These are phyloP conservation scores for Lutraria rhynchaena DNA, from an alignment of 1,140 invertebrate species.

Conservation along the genomic window DNA sequence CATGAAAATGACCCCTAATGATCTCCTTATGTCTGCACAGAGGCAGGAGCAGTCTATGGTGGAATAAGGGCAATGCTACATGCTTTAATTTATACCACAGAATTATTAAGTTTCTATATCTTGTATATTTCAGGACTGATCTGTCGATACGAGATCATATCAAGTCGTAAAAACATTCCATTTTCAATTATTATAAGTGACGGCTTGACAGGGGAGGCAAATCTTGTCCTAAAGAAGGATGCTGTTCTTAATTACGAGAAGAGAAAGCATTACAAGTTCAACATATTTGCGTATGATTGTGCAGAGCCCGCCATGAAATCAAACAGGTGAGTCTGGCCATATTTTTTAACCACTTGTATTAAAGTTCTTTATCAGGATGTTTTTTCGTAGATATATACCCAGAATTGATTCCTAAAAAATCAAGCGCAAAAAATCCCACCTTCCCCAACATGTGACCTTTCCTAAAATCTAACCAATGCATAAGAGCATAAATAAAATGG, in stretches of 20 bases:
- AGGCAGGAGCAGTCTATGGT: too few relatives aligned
- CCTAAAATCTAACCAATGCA: too few relatives aligned
- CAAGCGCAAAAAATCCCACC: too few relatives aligned
- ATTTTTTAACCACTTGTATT: too few relatives aligned
- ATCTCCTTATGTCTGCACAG: too few relatives aligned
- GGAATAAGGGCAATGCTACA: neutral
- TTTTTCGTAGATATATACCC: too few relatives aligned
- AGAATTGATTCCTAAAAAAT: too few relatives aligned
- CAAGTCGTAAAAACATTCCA: slow-evolving; percentile 85
- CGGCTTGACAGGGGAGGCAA: slow-evolving; percentile 84
- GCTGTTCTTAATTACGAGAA: slow-evolving; percentile 96
- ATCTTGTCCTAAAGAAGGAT: slow-evolving; percentile 85
- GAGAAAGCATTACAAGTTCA: slow-evolving; percentile 96
- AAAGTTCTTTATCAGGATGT: too few relatives aligned
- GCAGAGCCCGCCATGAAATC: slow-evolving; percentile 86
- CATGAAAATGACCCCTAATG: too few relatives aligned
- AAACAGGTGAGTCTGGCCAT: slow-evolving; percentile 75
- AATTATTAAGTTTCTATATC: neutral
- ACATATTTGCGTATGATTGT: slow-evolving; percentile 95
- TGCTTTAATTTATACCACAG: neutral
- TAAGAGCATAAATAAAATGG: too few relatives aligned
- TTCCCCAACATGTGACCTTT: too few relatives aligned
- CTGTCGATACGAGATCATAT: slow-evolving; percentile 94
- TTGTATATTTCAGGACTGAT: slow-evolving; percentile 86
- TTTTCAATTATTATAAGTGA: slow-evolving; percentile 89